phyloP scores from a whole-genome alignment of 2,797 vertebrate genomes.

The Melanotaenia nigrans region DNA sequence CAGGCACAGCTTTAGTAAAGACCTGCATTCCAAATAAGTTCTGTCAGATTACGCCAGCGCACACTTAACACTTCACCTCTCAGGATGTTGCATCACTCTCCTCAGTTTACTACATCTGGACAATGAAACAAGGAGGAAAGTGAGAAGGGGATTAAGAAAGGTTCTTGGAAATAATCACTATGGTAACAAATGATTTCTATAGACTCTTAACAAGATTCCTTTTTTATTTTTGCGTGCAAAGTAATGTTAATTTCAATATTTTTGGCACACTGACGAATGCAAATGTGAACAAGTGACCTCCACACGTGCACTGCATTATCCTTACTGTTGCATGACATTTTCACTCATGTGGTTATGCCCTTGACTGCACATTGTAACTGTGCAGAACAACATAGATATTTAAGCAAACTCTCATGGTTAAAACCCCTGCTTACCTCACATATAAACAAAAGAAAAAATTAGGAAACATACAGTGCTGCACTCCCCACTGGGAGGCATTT shows the following conservation, averaged over 20 bases:
- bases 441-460: conserved; percentile 32
- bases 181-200: background rate
- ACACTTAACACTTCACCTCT: conserved; percentile 64
- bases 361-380: conserved; percentile 65
- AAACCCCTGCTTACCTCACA: conserved; percentile 31
- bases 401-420: conserved; percentile 35
- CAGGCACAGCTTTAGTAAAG: conserved; percentile 65
- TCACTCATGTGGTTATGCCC: conserved; percentile 61
- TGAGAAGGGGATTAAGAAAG: conserved; percentile 22
- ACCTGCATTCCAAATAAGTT: conserved; percentile 67
- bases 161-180: background rate
- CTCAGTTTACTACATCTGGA: conserved; percentile 39
- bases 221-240: conserved; percentile 17
- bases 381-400: conserved; percentile 51
- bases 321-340: conserved; percentile 57
- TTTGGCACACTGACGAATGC: conserved; percentile 53
- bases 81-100: conserved; percentile 46
- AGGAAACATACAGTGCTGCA: conserved; percentile 22
- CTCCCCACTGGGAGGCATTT: conserved; percentile 38
- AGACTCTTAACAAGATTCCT: background rate
- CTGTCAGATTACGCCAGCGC: conserved; percentile 70
- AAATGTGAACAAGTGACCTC: conserved; percentile 63
- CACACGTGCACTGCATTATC: conserved; percentile 45
- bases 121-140: conserved; percentile 38
- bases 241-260: conserved; percentile 46